A percentile compares a stretch with the other conserved stretches of the same genome.
Evolutionary conservation across 2,113 vertebrate species (phyloP).

Genomic region (Orthonyx spaldingii): DNA sequence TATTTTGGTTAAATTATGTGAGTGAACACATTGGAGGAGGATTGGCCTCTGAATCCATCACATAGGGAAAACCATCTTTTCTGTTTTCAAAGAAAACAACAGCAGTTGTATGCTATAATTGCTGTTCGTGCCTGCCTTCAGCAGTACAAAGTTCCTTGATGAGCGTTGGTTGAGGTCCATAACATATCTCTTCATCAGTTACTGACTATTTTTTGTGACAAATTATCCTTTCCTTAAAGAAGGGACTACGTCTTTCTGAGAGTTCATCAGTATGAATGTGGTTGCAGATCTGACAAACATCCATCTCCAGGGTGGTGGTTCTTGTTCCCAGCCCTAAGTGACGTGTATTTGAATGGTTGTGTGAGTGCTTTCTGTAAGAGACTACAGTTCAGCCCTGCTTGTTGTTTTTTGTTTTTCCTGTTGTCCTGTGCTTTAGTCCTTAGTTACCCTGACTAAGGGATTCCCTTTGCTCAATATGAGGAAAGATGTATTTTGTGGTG

Average conservation of each 20-base stretch:
- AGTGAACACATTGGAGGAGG: not conserved
- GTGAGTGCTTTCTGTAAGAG: not conserved
- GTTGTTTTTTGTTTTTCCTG: not conserved
- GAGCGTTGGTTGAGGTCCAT: accelerated
- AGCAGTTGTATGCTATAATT: not conserved
- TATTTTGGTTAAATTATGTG: not conserved
- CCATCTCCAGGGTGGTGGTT: not conserved
- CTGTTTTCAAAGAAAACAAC: not conserved
- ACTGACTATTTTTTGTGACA: not conserved
- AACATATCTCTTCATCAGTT: not conserved
- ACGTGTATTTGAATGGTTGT: accelerated
- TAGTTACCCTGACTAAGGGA: not conserved
- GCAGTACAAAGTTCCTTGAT: not conserved
- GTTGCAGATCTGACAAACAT: not conserved
- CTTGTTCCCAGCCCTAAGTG: not conserved
- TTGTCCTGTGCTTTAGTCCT: not conserved
- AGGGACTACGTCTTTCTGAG: not conserved
- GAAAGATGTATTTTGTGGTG: not conserved
- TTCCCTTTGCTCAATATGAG: not conserved
- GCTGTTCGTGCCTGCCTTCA: not conserved
- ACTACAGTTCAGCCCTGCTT: not conserved
- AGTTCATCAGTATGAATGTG: not conserved
- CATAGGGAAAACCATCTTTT: not conserved
- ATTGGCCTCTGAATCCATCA: not conserved
- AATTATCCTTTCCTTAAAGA: not conserved